Conservation (phyloP, 2,888 invertebrate species). For the Homarus gammarus region DNA sequence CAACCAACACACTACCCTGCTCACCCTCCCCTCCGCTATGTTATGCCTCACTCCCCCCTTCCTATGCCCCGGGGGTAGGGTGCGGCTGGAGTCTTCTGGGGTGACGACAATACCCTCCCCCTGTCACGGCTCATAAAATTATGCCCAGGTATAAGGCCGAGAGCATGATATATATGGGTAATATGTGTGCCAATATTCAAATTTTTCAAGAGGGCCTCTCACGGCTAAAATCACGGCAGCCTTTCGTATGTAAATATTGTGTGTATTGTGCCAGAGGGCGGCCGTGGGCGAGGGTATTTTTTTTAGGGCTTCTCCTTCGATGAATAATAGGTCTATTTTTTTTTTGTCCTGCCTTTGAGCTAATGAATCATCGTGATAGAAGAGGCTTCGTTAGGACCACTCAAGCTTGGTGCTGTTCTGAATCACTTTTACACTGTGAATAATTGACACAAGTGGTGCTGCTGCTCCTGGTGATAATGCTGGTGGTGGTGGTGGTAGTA, state of each 20-base stretch:
- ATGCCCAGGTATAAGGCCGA: slow-evolving; percentile 31
- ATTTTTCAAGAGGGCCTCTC: slow-evolving; percentile 50
- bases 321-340: slow-evolving; percentile 32
- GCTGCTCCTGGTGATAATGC: not conserved
- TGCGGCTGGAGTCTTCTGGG: not conserved
- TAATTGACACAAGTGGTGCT: not conserved
- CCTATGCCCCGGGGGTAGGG: not conserved
- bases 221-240: slow-evolving; percentile 26
- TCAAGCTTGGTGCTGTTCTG: not conserved
- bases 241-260: slow-evolving; percentile 49
- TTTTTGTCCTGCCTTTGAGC: not conserved
- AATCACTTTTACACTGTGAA: not conserved
- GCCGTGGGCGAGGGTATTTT: not conserved
- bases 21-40: slow-evolving; percentile 3
- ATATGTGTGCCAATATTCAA: slow-evolving; percentile 50
- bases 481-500: not conserved
- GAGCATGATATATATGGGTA: slow-evolving; percentile 36
- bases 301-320: slow-evolving; percentile 15
- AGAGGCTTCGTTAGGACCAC: slow-evolving; percentile 22
- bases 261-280: slow-evolving; percentile 1
- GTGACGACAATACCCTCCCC: slow-evolving; percentile 16
- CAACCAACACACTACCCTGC: not conserved
- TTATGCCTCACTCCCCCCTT: slow-evolving; percentile 36
- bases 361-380: slow-evolving; percentile 33
- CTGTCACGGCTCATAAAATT: slow-evolving; percentile 38